Conservation (phyloP, 2,113 vertebrate genomes). For the Ochotona curzoniae region DNA sequence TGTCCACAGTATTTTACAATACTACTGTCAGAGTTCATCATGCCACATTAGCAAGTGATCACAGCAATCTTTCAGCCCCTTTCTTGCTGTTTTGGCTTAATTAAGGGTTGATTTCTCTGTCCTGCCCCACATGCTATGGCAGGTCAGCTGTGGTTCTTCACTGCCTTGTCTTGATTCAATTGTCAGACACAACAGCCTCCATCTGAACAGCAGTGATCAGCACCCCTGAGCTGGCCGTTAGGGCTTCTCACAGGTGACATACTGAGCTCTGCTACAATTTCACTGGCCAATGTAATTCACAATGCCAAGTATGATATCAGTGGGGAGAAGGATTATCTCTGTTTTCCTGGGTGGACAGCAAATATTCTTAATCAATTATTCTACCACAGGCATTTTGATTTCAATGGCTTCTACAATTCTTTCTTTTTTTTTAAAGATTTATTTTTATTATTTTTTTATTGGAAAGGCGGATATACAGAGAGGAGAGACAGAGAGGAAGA, state of each 20-base stretch:
- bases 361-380: background rate
- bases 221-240: background rate
- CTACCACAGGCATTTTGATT: constrained; percentile 11
- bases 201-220: background rate
- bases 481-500: no score
- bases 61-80: background rate
- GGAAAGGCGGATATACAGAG: no score
- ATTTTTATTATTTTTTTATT: no score
- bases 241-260: background rate
- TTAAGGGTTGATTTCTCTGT: background rate
- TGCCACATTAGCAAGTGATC: background rate
- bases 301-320: background rate
- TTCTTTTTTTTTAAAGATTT: no score
- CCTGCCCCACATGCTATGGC: background rate
- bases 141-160: background rate
- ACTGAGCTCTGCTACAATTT: background rate
- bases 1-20: background rate
- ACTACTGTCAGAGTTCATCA: background rate
- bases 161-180: background rate
- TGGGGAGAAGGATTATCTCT: background rate
- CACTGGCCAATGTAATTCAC: background rate
- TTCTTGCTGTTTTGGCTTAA: background rate
- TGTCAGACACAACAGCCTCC: background rate
- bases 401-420: no score
- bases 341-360: background rate